Evolutionary conservation across 2,113 vertebrate species (phyloP), one percentile per base, ranked within the genome.

Genomic region (Chaetorhynchus papuensis): DNA sequence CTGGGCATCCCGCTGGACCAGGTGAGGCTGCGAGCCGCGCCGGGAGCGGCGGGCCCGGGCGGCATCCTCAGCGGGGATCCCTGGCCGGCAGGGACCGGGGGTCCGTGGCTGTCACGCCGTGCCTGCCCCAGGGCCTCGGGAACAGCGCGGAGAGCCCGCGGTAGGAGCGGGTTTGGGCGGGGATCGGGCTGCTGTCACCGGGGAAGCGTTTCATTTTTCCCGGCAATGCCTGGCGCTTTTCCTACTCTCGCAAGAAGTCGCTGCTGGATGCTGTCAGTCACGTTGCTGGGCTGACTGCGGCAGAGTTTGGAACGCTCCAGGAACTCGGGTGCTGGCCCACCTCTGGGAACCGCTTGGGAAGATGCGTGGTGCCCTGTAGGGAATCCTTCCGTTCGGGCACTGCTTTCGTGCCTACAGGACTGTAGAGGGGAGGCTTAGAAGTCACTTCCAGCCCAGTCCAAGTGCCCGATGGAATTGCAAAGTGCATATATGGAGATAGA

Each of bases 1-100:
- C 89, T 99, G 63, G 98, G 98, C 87, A 98, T 99, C 88, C 98
- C 99, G 42, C 97, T 99, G 93, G 99, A 99, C 81, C 99, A 99
- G 99, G 99, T 99, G 95, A 98, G 56, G 65, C 35, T 45, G 10
- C 47, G 54, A 11, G 49, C n/a, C 22, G 56, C 16, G 42, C 31
- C 27, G 33, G 45, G 20, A 24, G 83, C 35, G 42, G 17, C 27
- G 12, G n/a, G 45, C 23, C 42, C 42, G 13, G 35, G 30, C 50
- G 11, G 41, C 41, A 37, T 64, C 21, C 35, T 3, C 47, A 1
- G 35, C 59, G 44, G 10, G 52, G 10, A 10, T 3, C 7, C 19
- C 47, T 1, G 3, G 8, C 45, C 9, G 65, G 15, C 52, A 7
- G 44, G 27, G n/a, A 2, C 10, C 21, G 10, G n/a, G 2, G 6